These are phyloP conservation scores for Perognathus longimembris DNA, from an alignment of 2,113 vertebrate species.

Conservation along the genomic window DNA sequence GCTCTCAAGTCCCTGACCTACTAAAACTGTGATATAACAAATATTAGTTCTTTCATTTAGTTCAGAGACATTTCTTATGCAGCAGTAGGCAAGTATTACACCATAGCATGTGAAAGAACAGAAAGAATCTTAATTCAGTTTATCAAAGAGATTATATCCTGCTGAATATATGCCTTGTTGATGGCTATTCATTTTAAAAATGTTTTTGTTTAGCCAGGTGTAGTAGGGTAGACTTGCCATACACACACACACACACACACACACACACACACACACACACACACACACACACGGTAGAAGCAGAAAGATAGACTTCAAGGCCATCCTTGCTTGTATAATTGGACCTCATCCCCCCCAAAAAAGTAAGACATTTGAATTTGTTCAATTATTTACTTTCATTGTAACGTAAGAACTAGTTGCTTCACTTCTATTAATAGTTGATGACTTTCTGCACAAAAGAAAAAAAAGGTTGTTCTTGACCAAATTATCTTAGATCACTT, in stretches of 20 bases:
- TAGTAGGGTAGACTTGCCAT: too few species aligned
- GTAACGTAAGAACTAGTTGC: neutral
- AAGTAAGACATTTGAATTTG: neutral
- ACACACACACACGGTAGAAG: too few species aligned
- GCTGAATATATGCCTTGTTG: neutral
- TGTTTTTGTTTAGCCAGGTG: neutral
- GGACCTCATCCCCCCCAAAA: neutral
- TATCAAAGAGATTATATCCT: neutral
- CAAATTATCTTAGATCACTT: neutral
- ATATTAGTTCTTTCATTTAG: neutral
- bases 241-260: too few species aligned
- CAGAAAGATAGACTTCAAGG: neutral
- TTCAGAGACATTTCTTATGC: neutral
- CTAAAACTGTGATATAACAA: neutral
- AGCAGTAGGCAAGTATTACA: neutral
- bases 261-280: too few species aligned
- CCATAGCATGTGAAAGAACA: neutral
- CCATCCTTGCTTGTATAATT: too few species aligned
- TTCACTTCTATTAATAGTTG: neutral
- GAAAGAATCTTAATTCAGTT: neutral
- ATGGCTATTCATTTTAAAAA: neutral
- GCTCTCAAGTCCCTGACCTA: constrained; percentile 5
- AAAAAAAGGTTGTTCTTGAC: neutral
- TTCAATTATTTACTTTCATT: neutral
- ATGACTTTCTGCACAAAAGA: constrained; percentile 2